phyloP scores from a whole-genome alignment of 2,888 invertebrate genomes.

The Drosophila paramelanica region DNA sequence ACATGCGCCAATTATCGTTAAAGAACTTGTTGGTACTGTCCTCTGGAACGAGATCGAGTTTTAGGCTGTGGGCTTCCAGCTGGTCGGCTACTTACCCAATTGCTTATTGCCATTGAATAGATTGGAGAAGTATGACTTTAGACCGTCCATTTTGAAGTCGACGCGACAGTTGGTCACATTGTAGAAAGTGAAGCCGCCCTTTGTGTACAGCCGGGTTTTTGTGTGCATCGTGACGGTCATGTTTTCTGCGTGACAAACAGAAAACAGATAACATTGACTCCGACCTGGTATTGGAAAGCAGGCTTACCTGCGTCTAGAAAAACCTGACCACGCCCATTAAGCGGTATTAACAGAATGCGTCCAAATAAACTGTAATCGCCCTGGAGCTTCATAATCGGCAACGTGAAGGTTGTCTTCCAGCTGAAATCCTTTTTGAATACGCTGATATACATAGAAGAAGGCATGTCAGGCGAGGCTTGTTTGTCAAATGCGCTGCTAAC shows the following conservation, averaged over 20 bases:
- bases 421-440: constrained; percentile 89
- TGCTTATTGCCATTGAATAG: constrained; percentile 90
- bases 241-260: constrained; percentile 86
- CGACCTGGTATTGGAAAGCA: not conserved
- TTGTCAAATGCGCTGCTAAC: not conserved
- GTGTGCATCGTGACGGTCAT: constrained; percentile 89
- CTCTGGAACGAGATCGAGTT: constrained; percentile 86
- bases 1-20: constrained; percentile 90
- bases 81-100: constrained; percentile 86
- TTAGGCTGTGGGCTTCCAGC: not conserved
- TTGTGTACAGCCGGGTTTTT: constrained; percentile 88
- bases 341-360: constrained; percentile 89
- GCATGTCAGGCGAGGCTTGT: not conserved
- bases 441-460: constrained; percentile 81
- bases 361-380: constrained; percentile 90
- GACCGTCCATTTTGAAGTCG: constrained; percentile 89
- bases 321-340: constrained; percentile 89
- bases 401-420: constrained; percentile 89
- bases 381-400: constrained; percentile 89
- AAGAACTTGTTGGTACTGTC: constrained; percentile 91
- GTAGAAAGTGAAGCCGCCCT: constrained; percentile 88
- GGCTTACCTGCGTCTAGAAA: constrained; percentile 90
- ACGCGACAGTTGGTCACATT: constrained; percentile 89
- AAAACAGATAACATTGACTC: not conserved
- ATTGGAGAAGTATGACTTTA: constrained; percentile 89